Percentiles rank a stretch among this genome's conserved stretches.
Conservation (phyloP, 2,113 vertebrate genomes). For the human (Homo sapiens) region DNA sequence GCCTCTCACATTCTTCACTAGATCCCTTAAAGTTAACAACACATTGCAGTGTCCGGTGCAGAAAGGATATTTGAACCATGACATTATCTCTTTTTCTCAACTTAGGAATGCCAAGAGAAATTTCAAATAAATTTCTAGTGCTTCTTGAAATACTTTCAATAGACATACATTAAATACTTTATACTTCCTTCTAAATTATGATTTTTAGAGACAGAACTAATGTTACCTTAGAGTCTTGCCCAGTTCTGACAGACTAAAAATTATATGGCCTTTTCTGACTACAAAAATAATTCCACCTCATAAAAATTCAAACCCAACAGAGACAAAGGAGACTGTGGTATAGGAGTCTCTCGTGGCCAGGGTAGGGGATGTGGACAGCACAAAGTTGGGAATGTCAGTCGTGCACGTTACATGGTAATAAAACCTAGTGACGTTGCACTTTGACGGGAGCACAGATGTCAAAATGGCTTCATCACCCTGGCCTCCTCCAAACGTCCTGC, state of each 20-base stretch:
- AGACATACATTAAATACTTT: constrained; percentile 11
- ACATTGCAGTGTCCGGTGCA: neutral
- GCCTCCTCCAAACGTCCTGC: neutral
- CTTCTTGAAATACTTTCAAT: constrained; percentile 1
- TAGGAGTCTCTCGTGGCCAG: neutral
- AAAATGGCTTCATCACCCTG: neutral
- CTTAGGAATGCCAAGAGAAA: neutral
- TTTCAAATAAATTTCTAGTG: neutral
- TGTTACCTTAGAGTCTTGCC: neutral
- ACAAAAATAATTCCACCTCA: constrained; percentile 35
- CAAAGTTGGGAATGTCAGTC: too few relatives aligned
- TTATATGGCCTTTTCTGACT: constrained; percentile 16
- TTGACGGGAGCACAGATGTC: neutral
- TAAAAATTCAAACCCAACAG: constrained; percentile 36
- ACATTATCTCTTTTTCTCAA: neutral
- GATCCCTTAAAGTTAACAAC: neutral
- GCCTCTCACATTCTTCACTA: neutral
- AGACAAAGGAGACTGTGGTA: neutral
- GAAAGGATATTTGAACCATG: neutral
- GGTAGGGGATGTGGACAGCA: neutral
- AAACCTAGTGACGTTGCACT: neutral
- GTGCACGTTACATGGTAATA: neutral
- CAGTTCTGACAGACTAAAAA: neutral
- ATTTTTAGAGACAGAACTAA: constrained; percentile 19
- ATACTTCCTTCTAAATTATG: neutral